These are phyloP conservation scores for Drosophila koepferae DNA, from an alignment of 2,888 invertebrate genomes.

Conservation along the genomic window DNA sequence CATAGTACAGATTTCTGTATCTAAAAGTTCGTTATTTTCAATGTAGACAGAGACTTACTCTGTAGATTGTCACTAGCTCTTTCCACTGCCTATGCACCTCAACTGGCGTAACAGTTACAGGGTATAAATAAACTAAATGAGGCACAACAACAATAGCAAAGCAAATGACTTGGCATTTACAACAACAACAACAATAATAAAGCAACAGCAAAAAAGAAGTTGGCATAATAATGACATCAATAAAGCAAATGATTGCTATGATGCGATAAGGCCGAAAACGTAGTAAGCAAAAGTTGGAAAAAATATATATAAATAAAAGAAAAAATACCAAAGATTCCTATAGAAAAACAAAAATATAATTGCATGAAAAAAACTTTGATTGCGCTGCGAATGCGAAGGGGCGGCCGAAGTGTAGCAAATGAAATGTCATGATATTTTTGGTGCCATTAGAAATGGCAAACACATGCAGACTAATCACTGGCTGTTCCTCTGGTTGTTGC, in stretches of 20 bases:
- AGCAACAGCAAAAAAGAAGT: conserved; percentile 41
- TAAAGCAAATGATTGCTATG: conserved; percentile 70
- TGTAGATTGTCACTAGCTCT: neutral
- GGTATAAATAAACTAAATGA: conserved; percentile 51
- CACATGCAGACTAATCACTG: conserved; percentile 50
- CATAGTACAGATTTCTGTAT: neutral
- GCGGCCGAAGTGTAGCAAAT: conserved; percentile 21
- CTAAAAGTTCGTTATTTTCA: too few relatives aligned
- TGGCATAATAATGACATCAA: conserved; percentile 75
- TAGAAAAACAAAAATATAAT: conserved; percentile 38
- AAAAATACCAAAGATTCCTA: neutral
- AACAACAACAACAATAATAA: conserved; percentile 11
- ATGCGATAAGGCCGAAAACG: conserved; percentile 65
- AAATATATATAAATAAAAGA: conserved; percentile 11
- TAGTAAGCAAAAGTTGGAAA: conserved; percentile 36
- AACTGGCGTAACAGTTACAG: neutral
- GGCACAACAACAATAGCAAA: conserved; percentile 48
- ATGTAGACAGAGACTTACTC: too few relatives aligned
- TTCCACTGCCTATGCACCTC: neutral
- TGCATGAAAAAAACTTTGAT: conserved; percentile 69
- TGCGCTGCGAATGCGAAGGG: conserved; percentile 20
- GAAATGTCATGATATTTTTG: conserved; percentile 66
- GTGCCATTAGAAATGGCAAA: conserved; percentile 60
- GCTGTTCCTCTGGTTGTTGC: neutral
- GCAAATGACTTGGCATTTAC: conserved; percentile 62